A percentile compares a stretch with the other conserved stretches of the same genome.
These are phyloP conservation scores for Drosophila nigricruria DNA, from an alignment of 2,888 invertebrate genomes.

Conservation along the genomic window DNA sequence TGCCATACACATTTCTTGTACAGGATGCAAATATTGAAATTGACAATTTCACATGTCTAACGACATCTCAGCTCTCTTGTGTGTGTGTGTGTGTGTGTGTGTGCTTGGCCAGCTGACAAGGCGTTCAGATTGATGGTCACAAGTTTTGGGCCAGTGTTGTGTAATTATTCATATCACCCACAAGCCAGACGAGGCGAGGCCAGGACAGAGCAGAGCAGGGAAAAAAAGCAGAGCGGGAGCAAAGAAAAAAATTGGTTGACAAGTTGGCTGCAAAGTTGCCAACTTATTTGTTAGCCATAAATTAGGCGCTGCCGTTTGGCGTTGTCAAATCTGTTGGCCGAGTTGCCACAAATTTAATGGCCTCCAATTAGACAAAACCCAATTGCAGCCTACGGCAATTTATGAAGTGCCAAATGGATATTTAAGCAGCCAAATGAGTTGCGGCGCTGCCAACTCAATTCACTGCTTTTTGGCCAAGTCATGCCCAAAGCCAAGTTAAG, in stretches of 20 bases:
- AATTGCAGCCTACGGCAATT: constrained; percentile 58
- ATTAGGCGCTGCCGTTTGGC: constrained; percentile 53
- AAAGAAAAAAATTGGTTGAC: constrained; percentile 43
- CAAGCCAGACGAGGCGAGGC: constrained; percentile 2
- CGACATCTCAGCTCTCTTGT: not conserved
- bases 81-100: constrained; percentile 6
- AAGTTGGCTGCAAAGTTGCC: constrained; percentile 62
- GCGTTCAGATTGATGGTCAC: constrained; percentile 80
- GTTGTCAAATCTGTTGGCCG: constrained; percentile 34
- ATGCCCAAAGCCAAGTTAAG: constrained; percentile 15
- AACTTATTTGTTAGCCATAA: constrained; percentile 76
- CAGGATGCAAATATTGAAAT: constrained; percentile 44
- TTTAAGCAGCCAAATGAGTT: constrained; percentile 58
- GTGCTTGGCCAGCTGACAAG: constrained; percentile 41
- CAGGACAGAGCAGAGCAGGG: no score
- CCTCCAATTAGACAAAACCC: constrained; percentile 65
- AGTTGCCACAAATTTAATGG: constrained; percentile 69
- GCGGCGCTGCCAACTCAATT: constrained; percentile 42
- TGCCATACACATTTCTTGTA: constrained; percentile 7
- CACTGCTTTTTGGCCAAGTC: constrained; percentile 31
- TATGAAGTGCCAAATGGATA: constrained; percentile 69
- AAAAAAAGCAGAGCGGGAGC: not conserved
- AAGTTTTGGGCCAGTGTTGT: constrained; percentile 54
- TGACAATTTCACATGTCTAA: constrained; percentile 26
- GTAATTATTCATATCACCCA: constrained; percentile 67